Percentiles rank a stretch among this genome's conserved stretches.
phyloP scores from a whole-genome alignment of 1,140 invertebrate genomes.

The Nasonia giraulti region DNA sequence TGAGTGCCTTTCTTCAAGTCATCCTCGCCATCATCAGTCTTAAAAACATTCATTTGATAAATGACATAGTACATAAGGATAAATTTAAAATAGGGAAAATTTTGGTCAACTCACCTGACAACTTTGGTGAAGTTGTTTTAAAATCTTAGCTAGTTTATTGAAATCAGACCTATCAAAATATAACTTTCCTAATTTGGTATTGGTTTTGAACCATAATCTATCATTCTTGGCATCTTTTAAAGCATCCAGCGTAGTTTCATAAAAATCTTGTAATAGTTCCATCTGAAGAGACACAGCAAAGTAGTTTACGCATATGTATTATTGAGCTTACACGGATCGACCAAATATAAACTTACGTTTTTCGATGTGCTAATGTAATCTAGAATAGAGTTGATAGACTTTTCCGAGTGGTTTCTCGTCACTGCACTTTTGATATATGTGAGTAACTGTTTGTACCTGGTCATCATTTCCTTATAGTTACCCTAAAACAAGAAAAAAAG shows the following conservation, averaged over 20 bases:
- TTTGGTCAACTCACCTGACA: conserved; percentile 84
- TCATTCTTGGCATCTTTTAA: conserved; percentile 99
- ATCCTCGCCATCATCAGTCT: conserved; percentile 99
- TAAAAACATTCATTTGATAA: conserved; percentile 43
- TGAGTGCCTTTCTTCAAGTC: conserved; percentile 99
- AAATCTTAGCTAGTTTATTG: conserved; percentile 94
- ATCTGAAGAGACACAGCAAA: conserved; percentile 80
- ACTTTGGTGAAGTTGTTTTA: conserved; percentile 97
- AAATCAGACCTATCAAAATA: conserved; percentile 98
- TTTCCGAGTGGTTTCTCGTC: conserved; percentile 99
- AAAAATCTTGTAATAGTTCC: conserved; percentile 99
- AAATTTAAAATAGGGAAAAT: conserved; percentile 16
- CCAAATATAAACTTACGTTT: conserved; percentile 83
- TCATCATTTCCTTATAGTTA: conserved; percentile 98
- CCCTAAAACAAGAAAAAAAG: conserved; percentile 77
- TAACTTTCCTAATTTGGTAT: conserved; percentile 98
- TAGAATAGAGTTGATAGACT: conserved; percentile 99
- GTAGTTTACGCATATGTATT: conserved; percentile 15
- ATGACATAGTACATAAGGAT: neutral
- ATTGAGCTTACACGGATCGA: conserved; percentile 12
- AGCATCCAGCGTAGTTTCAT: conserved; percentile 98
- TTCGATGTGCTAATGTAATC: conserved; percentile 99
- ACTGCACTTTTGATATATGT: conserved; percentile 99
- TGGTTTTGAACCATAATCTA: conserved; percentile 99
- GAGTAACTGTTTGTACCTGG: conserved; percentile 95